A percentile compares a stretch with the other conserved stretches of the same genome.
Conservation (phyloP, 1,140 invertebrate genomes). For the Halictus rubicundus region DNA sequence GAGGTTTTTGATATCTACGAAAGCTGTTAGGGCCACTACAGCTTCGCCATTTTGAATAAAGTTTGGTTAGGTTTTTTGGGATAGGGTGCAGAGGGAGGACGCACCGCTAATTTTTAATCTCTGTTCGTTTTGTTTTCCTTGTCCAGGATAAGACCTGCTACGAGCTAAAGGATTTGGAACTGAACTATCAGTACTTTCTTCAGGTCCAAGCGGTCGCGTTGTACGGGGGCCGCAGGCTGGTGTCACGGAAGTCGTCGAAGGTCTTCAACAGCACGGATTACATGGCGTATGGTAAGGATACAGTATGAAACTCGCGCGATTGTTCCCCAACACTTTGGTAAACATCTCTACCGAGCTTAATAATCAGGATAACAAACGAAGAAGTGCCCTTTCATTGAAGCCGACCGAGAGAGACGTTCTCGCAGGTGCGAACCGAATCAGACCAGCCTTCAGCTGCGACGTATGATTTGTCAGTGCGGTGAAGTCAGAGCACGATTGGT, state of each 20-base stretch:
- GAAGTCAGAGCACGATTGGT: constrained; percentile 64
- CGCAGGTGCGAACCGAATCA: constrained; percentile 64
- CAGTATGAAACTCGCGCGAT: constrained; percentile 31
- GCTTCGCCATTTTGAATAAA: no score
- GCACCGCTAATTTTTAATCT: background rate
- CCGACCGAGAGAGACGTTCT: constrained; percentile 58
- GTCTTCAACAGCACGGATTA: constrained; percentile 85
- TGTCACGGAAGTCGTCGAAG: constrained; percentile 84
- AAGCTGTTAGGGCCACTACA: no score
- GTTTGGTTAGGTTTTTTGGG: no score
- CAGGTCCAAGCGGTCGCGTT: constrained; percentile 86
- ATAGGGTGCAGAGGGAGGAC: no score
- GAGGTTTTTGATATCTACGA: no score
- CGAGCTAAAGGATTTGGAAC: constrained; percentile 83
- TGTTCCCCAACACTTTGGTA: constrained; percentile 33
- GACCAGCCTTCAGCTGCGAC: constrained; percentile 61
- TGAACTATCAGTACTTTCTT: constrained; percentile 85
- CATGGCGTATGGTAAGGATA: constrained; percentile 71
- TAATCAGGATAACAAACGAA: constrained; percentile 61
- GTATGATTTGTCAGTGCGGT: constrained; percentile 65
- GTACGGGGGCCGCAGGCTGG: constrained; percentile 83
- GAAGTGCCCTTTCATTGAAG: constrained; percentile 64
- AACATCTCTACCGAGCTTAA: constrained; percentile 33
- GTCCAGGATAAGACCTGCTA: constrained; percentile 82
- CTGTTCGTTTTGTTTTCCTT: background rate